Percentiles rank a stretch among this genome's conserved stretches.
Conservation (phyloP, 2,888 invertebrate genomes). For the Eueremaeus valkanovi region DNA sequence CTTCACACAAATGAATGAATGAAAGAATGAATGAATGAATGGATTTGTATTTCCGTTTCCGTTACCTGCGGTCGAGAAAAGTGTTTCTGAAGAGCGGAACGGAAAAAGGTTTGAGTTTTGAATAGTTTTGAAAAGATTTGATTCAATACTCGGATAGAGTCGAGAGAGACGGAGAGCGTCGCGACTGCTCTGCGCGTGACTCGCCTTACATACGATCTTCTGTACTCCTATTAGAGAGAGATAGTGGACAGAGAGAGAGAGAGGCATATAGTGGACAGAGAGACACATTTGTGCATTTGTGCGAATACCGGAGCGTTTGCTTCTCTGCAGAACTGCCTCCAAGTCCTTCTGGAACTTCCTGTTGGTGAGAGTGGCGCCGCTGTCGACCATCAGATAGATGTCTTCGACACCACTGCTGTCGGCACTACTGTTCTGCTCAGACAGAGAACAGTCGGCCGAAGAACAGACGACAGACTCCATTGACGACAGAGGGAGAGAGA, state of each 20-base stretch:
- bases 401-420: not conserved
- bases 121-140: slow-evolving; percentile 53
- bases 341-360: slow-evolving; percentile 82
- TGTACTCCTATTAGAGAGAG: slow-evolving; percentile 66
- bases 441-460: not conserved
- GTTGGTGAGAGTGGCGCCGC: slow-evolving; percentile 72
- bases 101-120: slow-evolving; percentile 2
- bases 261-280: slow-evolving; percentile 31
- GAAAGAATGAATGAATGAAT: too few relatives aligned
- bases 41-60: too few relatives aligned
- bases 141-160: slow-evolving; percentile 86
- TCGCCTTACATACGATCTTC: slow-evolving; percentile 89
- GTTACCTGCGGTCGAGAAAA: slow-evolving; percentile 25
- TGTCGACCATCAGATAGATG: slow-evolving; percentile 78
- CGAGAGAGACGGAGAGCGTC: slow-evolving; percentile 82
- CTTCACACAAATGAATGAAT: slow-evolving; percentile 53
- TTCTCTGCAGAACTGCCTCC: slow-evolving; percentile 83
- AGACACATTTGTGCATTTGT: too few relatives aligned
- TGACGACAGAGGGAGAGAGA: not conserved
- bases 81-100: slow-evolving; percentile 30
- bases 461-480: not conserved
- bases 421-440: not conserved
- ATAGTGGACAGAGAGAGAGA: not conserved
- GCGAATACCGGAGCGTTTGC: slow-evolving; percentile 83
- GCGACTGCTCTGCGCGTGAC: slow-evolving; percentile 80